Base-by-base conservation (phyloP, 2,888 invertebrate species). In the Coronaproctus castanopsis region DNA sequence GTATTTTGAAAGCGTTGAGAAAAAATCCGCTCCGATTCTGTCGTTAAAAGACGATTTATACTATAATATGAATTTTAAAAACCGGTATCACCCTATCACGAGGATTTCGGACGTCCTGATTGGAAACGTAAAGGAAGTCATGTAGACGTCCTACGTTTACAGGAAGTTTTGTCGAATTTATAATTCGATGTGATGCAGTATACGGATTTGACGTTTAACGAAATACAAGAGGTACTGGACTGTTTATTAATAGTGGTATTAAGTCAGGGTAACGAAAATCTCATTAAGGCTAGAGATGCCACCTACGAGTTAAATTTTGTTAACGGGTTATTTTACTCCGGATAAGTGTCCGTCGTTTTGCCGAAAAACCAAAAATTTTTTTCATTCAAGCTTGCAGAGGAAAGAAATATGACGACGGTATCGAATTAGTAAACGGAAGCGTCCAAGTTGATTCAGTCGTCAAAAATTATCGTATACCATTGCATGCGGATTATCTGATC, bases 401-500 rank as follows among this genome's bases (percentile, higher is more conserved):
- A 18, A 87, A 88, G 70, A 82, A 81, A 69, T 74, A 91, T 49
- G 91, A 92, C 73, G 75, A 78, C 54, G 90, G 90, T 14, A 36
- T 19, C 76, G 83, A 36, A 8, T 5, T 36, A 8, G 36, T 8
- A 14, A 36, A 36, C 14, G 36, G 14, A 14, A 36, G 14, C 14
- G 85, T 87, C 3, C 76, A 77, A 57, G 78, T 79, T 23, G 74
- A 77, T 2, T 73, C 36, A 2, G 21, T 20, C 8, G n/a, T 22
- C 18, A 75, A 78, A 65, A 79, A 82, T 54, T 88, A 89, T 69
- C 83, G 83, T 69, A 91, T 95, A 68, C 95, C 95, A 18, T 78
- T 82, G 48, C 89, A 92, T 73, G 92, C 93, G 2, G 95, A 96
- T 72, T 91, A 93, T 72, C 76, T 96, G 52, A 87, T 95, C 70